A percentile compares a stretch with the other conserved stretches of the same genome.
phyloP scores from a whole-genome alignment of 2,797 vertebrate genomes.

The Knipowitschia caucasica region DNA sequence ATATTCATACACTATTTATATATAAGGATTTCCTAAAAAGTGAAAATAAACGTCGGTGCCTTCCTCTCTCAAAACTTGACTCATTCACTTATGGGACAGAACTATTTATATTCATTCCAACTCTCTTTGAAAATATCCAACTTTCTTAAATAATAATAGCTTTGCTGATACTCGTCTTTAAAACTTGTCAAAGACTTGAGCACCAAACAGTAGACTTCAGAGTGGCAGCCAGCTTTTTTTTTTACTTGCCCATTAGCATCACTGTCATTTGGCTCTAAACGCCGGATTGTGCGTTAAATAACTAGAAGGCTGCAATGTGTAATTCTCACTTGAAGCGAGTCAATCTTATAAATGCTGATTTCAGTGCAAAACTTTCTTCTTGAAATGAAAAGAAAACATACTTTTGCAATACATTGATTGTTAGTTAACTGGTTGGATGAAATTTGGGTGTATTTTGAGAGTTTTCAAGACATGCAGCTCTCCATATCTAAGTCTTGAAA shows the following conservation, averaged over 20 bases:
- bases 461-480: no score
- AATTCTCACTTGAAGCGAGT: constrained; percentile 26
- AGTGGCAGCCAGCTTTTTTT: neutral
- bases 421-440: constrained; percentile 15
- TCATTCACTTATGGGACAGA: no score
- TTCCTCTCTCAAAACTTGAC: no score
- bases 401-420: constrained; percentile 24
- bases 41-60: no score
- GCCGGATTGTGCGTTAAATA: constrained; percentile 19
- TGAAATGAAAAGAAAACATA: constrained; percentile 32
- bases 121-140: neutral
- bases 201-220: neutral
- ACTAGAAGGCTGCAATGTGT: neutral
- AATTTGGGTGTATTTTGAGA: neutral
- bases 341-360: constrained; percentile 35
- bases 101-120: no score
- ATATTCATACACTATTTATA: no score
- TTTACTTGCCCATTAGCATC: constrained; percentile 3
- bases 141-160: neutral
- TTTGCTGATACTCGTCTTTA: neutral
- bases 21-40: no score
- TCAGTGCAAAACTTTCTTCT: constrained; percentile 28
- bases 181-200: neutral
- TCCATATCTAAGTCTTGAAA: no score
- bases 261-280: constrained; percentile 14